Evolutionary conservation across 2,888 invertebrate species (phyloP), one percentile per base, ranked within the genome.

Genomic region (Aromia moschata): DNA sequence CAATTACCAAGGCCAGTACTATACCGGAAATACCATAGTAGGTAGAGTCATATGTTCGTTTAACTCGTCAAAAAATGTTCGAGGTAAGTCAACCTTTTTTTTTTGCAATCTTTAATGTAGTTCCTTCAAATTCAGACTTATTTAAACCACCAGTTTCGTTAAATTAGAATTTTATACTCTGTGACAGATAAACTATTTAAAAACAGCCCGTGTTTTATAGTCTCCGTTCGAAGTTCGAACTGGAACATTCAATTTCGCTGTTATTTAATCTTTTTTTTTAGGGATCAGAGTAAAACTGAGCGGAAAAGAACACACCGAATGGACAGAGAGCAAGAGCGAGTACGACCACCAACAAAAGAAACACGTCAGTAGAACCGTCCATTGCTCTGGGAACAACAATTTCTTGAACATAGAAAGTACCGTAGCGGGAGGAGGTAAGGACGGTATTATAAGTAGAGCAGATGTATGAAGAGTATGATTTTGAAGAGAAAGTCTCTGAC

Each of bases 301-400:
- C 37, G 69, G 73, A 11, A 60, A 60, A 30, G 73, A 73, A 46
- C 64, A 66, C 12, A 73, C 69, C 3, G 49, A 62, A 31, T 73
- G 73, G 73, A 60, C 46, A 14, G 58, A 59, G 4, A 60, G 49
- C 3, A 67, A 68, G 44, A 62, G 56, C 12, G 61, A 70, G 47
- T 69, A 70, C 53, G 64, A 73, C 56, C n/a, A 40, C 17, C 1
- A 12, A 2, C 14, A 20, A 4, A 65, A 67, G 51, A 55, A 43
- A 20, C 41, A 57, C n/a, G 61, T 58, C 58, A 56, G 43, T 12
- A 57, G 68, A 38, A 56, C 56, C 10, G 65, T 67, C 16, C 33
- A 49, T 5, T 64, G 62, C 43, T 37, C 36, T 11, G 73, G 73
- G 14, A 44, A 66, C 12, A 67, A 69, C 47, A 62, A 47, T 14